Base-by-base conservation (phyloP, 1,140 invertebrate genomes). In the Drosophila azteca region DNA sequence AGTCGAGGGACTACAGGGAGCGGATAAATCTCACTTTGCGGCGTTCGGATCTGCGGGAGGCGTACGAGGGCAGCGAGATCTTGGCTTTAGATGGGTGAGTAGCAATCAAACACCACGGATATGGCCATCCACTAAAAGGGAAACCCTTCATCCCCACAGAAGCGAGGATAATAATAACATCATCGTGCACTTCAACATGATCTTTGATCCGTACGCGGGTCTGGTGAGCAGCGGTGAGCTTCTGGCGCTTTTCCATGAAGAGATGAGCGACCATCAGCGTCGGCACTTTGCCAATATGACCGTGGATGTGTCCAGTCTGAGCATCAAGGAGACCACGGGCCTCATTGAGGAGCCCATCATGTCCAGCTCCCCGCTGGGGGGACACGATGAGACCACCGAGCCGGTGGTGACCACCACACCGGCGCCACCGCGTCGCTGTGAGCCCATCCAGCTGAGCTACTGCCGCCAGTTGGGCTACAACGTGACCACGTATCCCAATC, bases 401-500 rank as follows among this genome's bases (percentile, higher is more conserved):
- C 70, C 76, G 3, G 71, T 89, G 17, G 81, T 77, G 6, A 89
- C 91, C 6, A 88, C 89, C n/a, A 79, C 85, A 0, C 78, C 69
- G 8, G 61, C 72, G 0, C 93, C 94, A 2, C 93, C 94, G 2
- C 93, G 96, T 69, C 94, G 94, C 74, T 97, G 97, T 85, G 93
- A 93, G 26, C 92, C 94, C 5, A 59, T 96, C 3, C 93, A 95
- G 46, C 90, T 97, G 1, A 85, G 93, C 2, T 96, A 97, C 66
- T 98, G 97, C 88, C 93, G 94, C 41, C 93, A 94, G 59, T 91
- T 97, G 20, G 93, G 94, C 0, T 96, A 97, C 90, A 97, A 97
- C 82, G 90, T 94, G 2, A 97, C 96, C 0, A 95, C 96, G 0
- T 97, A 97, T 90, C 97, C 97, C 0, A 97, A 98, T 91, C 91